These are phyloP conservation scores for Pegoplata infirma DNA, from an alignment of 2,888 invertebrate genomes.

Conservation along the genomic window DNA sequence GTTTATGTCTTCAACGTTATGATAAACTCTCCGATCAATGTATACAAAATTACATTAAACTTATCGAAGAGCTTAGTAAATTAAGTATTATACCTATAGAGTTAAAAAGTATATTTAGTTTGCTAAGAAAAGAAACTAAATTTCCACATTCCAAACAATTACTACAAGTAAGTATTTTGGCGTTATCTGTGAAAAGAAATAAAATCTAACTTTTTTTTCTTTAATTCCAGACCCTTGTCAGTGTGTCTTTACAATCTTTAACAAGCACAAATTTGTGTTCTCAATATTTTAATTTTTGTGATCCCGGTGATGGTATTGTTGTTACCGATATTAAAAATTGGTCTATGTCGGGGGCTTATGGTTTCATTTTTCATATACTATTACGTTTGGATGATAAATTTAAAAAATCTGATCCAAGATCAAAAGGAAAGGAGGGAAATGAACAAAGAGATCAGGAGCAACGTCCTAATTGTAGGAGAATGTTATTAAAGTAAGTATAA, in stretches of 20 bases:
- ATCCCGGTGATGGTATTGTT: slow-evolving; percentile 79
- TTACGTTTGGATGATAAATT: slow-evolving; percentile 78
- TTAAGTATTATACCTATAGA: slow-evolving; percentile 80
- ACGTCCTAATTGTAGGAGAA: slow-evolving; percentile 76
- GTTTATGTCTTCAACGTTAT: slow-evolving; percentile 77
- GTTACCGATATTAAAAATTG: slow-evolving; percentile 80
- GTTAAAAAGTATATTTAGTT: slow-evolving; percentile 80
- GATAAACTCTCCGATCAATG: slow-evolving; percentile 77
- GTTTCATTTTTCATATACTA: slow-evolving; percentile 82
- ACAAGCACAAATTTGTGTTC: slow-evolving; percentile 77
- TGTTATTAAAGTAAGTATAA: slow-evolving; percentile 73
- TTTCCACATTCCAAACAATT: slow-evolving; percentile 75
- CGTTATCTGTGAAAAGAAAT: no score
- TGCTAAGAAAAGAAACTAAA: slow-evolving; percentile 72
- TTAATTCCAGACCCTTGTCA: slow-evolving; percentile 72
- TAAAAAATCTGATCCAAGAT: slow-evolving; percentile 57
- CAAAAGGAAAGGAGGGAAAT: slow-evolving; percentile 17
- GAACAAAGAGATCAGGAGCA: slow-evolving; percentile 60
- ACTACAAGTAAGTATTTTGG: slow-evolving; percentile 70
- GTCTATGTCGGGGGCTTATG: slow-evolving; percentile 80
- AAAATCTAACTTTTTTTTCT: not conserved
- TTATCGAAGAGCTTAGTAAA: slow-evolving; percentile 80
- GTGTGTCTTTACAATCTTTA: slow-evolving; percentile 74
- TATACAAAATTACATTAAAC: slow-evolving; percentile 79
- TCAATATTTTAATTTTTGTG: slow-evolving; percentile 80